Evolutionary conservation across 2,888 invertebrate genomes (phyloP), one percentile per base, ranked within the genome.

Genomic region (Gortyna flavago): DNA sequence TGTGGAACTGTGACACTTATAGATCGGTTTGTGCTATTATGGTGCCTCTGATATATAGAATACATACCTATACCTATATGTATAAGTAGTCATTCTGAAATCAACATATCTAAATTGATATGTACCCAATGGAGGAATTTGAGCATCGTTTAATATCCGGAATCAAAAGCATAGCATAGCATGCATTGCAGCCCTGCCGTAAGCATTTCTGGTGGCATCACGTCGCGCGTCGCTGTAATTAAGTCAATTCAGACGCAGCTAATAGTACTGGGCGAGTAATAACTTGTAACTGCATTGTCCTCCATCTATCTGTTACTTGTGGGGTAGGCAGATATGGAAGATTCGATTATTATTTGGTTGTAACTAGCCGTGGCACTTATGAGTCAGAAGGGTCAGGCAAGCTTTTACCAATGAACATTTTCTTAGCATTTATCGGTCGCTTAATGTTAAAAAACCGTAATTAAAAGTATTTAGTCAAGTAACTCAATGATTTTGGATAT

Each of bases 191-290:
- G 25, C n/a, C 18, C 8, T 25, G 32, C 29, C 18, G 3, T 21
- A 9, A 57, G 38, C 57, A 65, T 77, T 77, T 76, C 80, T 66
- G 69, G 74, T 75, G 73, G 69, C 80, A 80, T 78, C 81, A 80
- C 70, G 79, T 51, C 71, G 67, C 81, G 79, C 70, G 79, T 51
- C 71, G 67, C 54, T 65, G 83, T 88, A 87, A 87, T 87, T 82
- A 87, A 81, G 77, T 80, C 81, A 74, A 79, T 86, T 74, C 80
- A 81, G 80, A 81, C 83, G 77, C 71, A 72, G 74, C 80, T 87
- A 83, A 79, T 87, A 87, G 84, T 74, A 80, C 79, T 81, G 82
- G 72, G 79, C 78, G 80, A 83, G 77, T 65, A 70, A 77, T 77
- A 80, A 80, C 85, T 81, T 77, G 80, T 79, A 72, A 75, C 72